phyloP scores from a whole-genome alignment of 2,113 vertebrate genomes.

The Perca schrenkii region DNA sequence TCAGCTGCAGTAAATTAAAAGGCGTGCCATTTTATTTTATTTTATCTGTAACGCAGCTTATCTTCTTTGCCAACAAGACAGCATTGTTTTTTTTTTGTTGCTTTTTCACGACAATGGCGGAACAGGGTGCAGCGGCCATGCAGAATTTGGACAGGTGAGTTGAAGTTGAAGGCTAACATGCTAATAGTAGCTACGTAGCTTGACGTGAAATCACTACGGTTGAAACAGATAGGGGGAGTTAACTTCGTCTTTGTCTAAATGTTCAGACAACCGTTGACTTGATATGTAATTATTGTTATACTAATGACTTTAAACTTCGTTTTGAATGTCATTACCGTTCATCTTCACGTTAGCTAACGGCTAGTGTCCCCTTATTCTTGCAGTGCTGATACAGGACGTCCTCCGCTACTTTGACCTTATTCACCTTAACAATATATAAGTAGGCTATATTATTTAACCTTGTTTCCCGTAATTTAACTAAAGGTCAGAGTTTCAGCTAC shows the following conservation, averaged over 20 bases:
- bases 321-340: neutral
- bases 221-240: neutral
- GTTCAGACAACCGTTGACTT: no score
- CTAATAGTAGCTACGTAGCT: constrained; percentile 37
- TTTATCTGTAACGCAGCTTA: constrained; percentile 7
- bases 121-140: constrained; percentile 76
- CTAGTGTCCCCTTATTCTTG: neutral
- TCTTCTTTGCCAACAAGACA: neutral
- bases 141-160: constrained; percentile 87
- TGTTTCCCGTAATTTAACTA: no score
- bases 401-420: neutral
- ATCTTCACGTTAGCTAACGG: neutral
- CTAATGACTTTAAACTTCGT: neutral
- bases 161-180: constrained; percentile 59
- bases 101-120: constrained; percentile 73
- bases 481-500: neutral
- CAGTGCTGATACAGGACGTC: neutral
- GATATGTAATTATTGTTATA: neutral
- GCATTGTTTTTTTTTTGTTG: neutral
- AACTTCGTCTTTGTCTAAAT: neutral
- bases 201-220: neutral
- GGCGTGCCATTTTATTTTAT: constrained; percentile 38
- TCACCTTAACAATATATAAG: neutral
- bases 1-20: constrained; percentile 25
- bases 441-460: neutral